Evolutionary conservation across 2,888 invertebrate species (phyloP).

Genomic region (Alviniconcha strummeri): DNA sequence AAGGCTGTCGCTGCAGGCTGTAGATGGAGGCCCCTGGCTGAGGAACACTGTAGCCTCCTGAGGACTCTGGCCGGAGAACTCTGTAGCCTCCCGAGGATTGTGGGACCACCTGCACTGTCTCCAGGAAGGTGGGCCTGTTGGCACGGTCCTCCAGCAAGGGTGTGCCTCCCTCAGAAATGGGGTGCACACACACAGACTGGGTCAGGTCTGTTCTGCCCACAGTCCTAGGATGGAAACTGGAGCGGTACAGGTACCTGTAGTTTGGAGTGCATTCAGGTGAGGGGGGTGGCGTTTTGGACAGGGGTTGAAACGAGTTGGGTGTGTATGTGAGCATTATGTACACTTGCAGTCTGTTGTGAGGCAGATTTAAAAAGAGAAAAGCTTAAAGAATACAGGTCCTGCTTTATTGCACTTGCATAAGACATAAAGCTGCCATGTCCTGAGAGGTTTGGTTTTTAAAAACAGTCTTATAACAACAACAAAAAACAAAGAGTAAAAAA

Average conservation of each 20-base stretch:
- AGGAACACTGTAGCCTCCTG: not conserved
- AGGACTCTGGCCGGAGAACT: slow-evolving; percentile 12
- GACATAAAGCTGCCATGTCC: too few species aligned
- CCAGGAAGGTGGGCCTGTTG: slow-evolving; percentile 5
- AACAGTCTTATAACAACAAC: too few species aligned
- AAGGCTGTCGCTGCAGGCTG: slow-evolving; percentile 11
- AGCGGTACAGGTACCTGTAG: slow-evolving; percentile 18
- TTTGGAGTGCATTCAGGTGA: not conserved
- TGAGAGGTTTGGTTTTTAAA: too few species aligned
- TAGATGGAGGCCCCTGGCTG: slow-evolving; percentile 13
- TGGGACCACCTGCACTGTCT: slow-evolving; percentile 46
- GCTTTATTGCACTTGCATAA: too few species aligned
- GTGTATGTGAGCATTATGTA: slow-evolving; percentile 37
- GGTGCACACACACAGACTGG: slow-evolving; percentile 36
- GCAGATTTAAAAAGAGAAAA: too few species aligned
- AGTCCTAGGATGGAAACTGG: slow-evolving; percentile 19
- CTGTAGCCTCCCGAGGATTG: slow-evolving; percentile 35
- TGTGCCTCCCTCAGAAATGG: not conserved
- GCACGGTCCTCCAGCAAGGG: not conserved
- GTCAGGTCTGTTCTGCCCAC: slow-evolving; percentile 25
- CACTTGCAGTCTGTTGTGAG: too few species aligned
- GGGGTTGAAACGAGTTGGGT: slow-evolving; percentile 34
- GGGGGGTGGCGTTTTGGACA: not conserved
- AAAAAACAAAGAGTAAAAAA: too few species aligned
- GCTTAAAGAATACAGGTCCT: too few species aligned